phyloP scores from a whole-genome alignment of 1,140 invertebrate species.

The Heliconius nattereri region DNA sequence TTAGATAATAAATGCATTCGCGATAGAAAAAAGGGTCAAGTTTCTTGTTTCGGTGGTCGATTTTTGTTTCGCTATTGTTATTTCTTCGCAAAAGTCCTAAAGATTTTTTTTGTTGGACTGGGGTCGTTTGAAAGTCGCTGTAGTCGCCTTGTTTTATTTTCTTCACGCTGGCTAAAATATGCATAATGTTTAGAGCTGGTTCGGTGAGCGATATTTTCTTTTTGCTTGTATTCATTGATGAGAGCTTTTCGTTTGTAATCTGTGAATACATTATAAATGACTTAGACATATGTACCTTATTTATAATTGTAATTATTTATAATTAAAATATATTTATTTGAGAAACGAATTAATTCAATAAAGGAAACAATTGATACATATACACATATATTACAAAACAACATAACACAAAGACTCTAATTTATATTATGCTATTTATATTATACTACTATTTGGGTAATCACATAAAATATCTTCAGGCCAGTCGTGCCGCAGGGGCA shows the following conservation, averaged over 20 bases:
- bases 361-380: too few relatives aligned
- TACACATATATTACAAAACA: too few relatives aligned
- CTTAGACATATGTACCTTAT: background rate
- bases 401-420: too few relatives aligned
- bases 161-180: constrained; percentile 80
- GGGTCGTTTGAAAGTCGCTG: constrained; percentile 73
- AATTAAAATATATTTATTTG: too few relatives aligned
- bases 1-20: constrained; percentile 88
- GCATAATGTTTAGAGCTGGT: constrained; percentile 82
- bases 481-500: too few relatives aligned
- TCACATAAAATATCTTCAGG: too few relatives aligned
- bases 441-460: too few relatives aligned
- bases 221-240: constrained; percentile 64
- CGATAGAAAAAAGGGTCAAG: constrained; percentile 84
- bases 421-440: too few relatives aligned
- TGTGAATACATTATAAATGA: constrained; percentile 33
- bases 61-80: constrained; percentile 62
- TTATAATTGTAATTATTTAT: too few relatives aligned
- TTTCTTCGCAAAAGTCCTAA: constrained; percentile 61
- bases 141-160: constrained; percentile 82
- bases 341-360: too few relatives aligned
- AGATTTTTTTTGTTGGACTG: constrained; percentile 57
- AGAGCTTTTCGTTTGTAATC: constrained; percentile 71
- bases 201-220: constrained; percentile 79
- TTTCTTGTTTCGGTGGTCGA: constrained; percentile 61